Evolutionary conservation across 2,888 invertebrate genomes (phyloP).

Genomic region (Mythimna albipuncta): DNA sequence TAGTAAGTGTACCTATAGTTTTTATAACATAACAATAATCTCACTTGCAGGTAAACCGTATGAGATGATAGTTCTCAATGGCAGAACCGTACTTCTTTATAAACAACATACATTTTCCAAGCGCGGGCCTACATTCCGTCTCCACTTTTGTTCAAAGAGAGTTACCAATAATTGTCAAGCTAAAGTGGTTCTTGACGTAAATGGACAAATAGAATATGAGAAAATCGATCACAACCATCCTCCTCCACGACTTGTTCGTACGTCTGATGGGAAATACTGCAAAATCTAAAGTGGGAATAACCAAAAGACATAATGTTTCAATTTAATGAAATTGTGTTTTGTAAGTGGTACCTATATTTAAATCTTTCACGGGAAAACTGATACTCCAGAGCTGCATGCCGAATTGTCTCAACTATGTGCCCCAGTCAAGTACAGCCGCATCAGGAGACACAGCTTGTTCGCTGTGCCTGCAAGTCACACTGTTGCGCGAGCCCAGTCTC

Average conservation of each 20-base stretch:
- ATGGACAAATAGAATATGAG: constrained; percentile 53
- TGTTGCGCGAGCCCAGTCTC: too few species aligned
- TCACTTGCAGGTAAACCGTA: constrained; percentile 46
- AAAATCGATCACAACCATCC: constrained; percentile 64
- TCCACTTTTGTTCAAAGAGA: constrained; percentile 62
- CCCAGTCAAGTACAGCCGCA: too few species aligned
- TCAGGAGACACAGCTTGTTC: too few species aligned
- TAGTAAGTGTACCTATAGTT: too few species aligned
- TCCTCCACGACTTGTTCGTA: constrained; percentile 53
- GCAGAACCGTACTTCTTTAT: constrained; percentile 49
- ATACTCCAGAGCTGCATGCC: too few species aligned
- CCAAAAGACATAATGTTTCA: too few species aligned
- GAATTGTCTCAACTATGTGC: too few species aligned
- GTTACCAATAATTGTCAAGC: constrained; percentile 59
- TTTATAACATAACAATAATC: background rate
- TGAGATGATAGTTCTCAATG: constrained; percentile 48
- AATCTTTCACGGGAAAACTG: too few species aligned
- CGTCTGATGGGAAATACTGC: constrained; percentile 40
- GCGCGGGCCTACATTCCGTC: constrained; percentile 29
- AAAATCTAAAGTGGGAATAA: constrained; percentile 9
- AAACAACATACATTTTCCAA: constrained; percentile 56
- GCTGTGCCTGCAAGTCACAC: too few species aligned
- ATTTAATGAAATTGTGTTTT: too few species aligned
- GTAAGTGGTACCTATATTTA: too few species aligned
- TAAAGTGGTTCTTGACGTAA: constrained; percentile 55